Evolutionary conservation across 37 sponge, comb jelly and placozoan genomes (phyloP), one percentile per base, ranked within the genome.

Genomic region (Bolinopsis microptera): DNA sequence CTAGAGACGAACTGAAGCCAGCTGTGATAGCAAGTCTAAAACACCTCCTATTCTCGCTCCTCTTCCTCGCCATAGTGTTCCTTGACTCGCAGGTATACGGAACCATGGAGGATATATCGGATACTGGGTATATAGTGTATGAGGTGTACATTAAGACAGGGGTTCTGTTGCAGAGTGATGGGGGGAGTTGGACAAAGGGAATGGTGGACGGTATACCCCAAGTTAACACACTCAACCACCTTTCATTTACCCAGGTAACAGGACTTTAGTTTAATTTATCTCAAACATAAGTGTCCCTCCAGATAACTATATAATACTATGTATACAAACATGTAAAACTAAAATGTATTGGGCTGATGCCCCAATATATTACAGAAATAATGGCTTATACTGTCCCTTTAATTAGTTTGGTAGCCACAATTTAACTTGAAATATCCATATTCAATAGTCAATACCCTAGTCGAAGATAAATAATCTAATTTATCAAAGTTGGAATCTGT

Each of bases 51-150:
- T 86, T 86, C 22, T 86, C 90, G 25, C 25, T 86, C 1, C 22
- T 86, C 28, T 86, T 86, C 90, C 26, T 86, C 1, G 3, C 39
- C 90, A 24, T 86, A 0, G 36, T 86, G 2, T 86, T 86, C 90
- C 90, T 86, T 0, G 90, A 86, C 22, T 41, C 27, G 30, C 90
- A 86, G 61, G 48, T 86, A 27, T 86, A 86, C 35, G 90, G 61
- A 16, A 26, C 36, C 32, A 9, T 86, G 26, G 90, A 86, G 61
- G 90, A 86, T 27, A 86, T 86, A 30, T 35, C 90, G 0, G 90
- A 86, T 41, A 86, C 90, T 25, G 90, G 90, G 25, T 86, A 86
- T 48, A 86, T 34, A 38, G 30, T 86, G 38, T 86, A 86, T 27
- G 90, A 86, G 31, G 48, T 39, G 40, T 86, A 41, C 90, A 39